Evolutionary conservation across 1,140 invertebrate genomes (phyloP), one percentile per base, ranked within the genome.

Genomic region (Platyscapa corneri): DNA sequence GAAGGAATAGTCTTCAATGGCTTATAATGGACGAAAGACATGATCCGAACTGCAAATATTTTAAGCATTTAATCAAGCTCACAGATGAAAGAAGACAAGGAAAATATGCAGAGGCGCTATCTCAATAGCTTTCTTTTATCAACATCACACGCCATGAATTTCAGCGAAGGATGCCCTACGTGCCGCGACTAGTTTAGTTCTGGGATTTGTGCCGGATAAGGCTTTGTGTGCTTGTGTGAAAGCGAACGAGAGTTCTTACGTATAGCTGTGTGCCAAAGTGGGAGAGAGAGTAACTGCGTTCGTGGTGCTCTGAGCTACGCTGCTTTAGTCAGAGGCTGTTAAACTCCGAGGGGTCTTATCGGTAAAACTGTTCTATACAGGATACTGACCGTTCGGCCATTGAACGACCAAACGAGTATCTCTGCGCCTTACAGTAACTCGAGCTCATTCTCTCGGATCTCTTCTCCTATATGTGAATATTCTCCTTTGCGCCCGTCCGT

Each of bases 261-360:
- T 42, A 27, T 65, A 18, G 0, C 1, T 56, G 46, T 42, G n/a
- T 12, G 42, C 12, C 6, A 46, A 12, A 46, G 42, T 85, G 64
- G 18, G 30, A 46, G 64, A 46, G 64, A 67, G 7, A 30, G n/a
- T 30, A 23, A 46, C 32, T 49, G 64, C 34, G 39, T 30, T 23
- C 53, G 27, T 3, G 27, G 14, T 3, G 20, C 27, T 56, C 56
- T 74, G 49, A 60, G 78, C 23, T 77, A 46, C 34, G 89, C 88
- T 90, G 88, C 90, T 91, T 91, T 91, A 91, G 89, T 90, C 90
- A 78, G 90, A 88, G 91, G 90, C 91, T 91, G 91, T 92, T 91
- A 91, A 91, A 91, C 91, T 91, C 65, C n/a, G 65, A 87, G 82
- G 87, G 89, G 90, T 91, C 91, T 91, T 91, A 91, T 92, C 91